Percentiles rank a stretch among this genome's conserved stretches.
Conservation (phyloP, 2,888 invertebrate genomes). For the Apocheima hispidaria region DNA sequence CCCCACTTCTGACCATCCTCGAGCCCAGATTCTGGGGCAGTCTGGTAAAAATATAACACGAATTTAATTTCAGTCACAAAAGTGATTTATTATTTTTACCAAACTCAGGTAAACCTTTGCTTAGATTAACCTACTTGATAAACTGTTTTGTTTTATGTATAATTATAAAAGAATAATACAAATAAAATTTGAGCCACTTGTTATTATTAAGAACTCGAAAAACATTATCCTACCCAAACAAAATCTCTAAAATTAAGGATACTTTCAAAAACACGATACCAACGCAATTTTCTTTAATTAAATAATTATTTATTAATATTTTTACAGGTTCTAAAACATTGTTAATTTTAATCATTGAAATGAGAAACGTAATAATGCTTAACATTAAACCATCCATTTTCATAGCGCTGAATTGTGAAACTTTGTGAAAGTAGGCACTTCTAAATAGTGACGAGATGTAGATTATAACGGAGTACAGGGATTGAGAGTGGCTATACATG, state of each 20-base stretch:
- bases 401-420: no score
- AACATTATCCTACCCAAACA: constrained; percentile 4
- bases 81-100: no score
- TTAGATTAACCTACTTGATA: not conserved
- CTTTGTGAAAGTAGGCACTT: no score
- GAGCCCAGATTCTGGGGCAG: no score
- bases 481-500: no score
- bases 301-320: constrained; percentile 20
- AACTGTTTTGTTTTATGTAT: not conserved
- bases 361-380: not conserved
- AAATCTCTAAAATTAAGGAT: constrained; percentile 11
- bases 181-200: not conserved
- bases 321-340: constrained; percentile 6
- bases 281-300: constrained; percentile 8
- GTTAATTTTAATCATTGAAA: constrained; percentile 11
- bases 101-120: no score
- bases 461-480: no score
- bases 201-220: constrained; percentile 1
- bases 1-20: no score
- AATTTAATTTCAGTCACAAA: no score
- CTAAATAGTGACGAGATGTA: no score
- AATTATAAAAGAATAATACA: not conserved
- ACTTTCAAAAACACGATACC: constrained; percentile 20
- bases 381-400: no score
- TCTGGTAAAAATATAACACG: no score